Evolutionary conservation across 2,797 vertebrate species (phyloP).

Genomic region (Arremon aurantiirostris): DNA sequence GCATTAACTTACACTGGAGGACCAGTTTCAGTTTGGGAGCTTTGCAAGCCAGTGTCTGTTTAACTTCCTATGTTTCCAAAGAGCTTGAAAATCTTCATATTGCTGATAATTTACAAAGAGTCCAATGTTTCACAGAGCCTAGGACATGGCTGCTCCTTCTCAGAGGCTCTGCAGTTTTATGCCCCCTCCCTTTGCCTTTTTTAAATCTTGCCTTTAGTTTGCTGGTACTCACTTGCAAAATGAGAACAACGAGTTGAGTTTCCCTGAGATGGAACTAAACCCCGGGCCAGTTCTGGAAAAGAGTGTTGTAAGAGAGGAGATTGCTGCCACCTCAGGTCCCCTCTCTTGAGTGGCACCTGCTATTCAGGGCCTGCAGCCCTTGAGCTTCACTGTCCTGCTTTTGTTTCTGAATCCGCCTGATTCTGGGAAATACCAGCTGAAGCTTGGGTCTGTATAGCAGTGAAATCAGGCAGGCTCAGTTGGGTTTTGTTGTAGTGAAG

Average conservation of each 20-base stretch:
- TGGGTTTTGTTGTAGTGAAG: background rate
- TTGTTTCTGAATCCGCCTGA: rapidly evolving
- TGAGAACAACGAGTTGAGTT: background rate
- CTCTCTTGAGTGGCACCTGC: background rate
- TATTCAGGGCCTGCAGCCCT: background rate
- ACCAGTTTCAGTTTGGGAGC: background rate
- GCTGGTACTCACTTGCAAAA: background rate
- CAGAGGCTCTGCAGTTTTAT: background rate
- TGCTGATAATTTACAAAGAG: background rate
- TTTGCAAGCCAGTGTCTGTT: background rate
- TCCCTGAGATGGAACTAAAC: background rate
- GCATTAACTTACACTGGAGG: background rate
- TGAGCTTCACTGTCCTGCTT: rapidly evolving
- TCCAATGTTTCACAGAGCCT: background rate
- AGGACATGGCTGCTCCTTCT: background rate
- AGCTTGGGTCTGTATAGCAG: background rate
- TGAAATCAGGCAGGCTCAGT: background rate
- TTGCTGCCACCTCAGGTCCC: background rate
- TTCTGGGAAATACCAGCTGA: background rate
- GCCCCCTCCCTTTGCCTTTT: background rate
- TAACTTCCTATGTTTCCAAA: background rate
- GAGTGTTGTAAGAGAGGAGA: background rate
- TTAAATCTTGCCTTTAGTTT: background rate
- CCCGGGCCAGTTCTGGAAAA: background rate
- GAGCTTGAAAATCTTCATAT: rapidly evolving